A percentile compares a stretch with the other conserved stretches of the same genome.
Conservation (phyloP, 2,113 vertebrate genomes). For the Mesitornis unicolor region DNA sequence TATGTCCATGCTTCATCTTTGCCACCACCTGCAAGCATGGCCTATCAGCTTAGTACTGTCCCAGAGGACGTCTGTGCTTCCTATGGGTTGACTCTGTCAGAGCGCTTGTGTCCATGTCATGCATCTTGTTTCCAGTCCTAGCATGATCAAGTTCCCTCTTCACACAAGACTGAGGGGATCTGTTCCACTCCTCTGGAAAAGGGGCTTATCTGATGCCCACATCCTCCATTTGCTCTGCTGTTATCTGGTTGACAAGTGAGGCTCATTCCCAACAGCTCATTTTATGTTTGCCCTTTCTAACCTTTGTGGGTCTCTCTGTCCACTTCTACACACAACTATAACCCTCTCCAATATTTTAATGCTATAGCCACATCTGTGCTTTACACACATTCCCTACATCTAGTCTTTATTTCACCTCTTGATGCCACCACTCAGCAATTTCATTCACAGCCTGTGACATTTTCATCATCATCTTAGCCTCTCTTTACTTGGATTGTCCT, state of each 20-base stretch:
- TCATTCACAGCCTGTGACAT: not conserved
- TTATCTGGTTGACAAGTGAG: not conserved
- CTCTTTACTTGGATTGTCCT: not conserved
- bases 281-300: not conserved
- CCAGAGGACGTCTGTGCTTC: not conserved
- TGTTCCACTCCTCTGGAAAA: not conserved
- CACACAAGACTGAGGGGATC: not conserved
- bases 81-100: not conserved
- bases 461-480: not conserved
- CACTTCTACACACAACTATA: accelerated
- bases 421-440: not conserved
- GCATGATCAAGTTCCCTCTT: not conserved
- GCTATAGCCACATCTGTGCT: not conserved
- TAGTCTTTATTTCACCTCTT: not conserved
- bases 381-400: not conserved
- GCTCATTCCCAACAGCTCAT: not conserved
- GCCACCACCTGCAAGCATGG: accelerated
- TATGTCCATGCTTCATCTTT: not conserved
- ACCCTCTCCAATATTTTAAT: not conserved
- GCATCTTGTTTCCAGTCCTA: not conserved
- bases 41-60: not conserved
- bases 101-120: accelerated
- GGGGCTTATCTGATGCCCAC: not conserved
- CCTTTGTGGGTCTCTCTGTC: not conserved
- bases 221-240: not conserved